Conservation (phyloP, 2,888 invertebrate genomes). For the Busseola fusca region DNA sequence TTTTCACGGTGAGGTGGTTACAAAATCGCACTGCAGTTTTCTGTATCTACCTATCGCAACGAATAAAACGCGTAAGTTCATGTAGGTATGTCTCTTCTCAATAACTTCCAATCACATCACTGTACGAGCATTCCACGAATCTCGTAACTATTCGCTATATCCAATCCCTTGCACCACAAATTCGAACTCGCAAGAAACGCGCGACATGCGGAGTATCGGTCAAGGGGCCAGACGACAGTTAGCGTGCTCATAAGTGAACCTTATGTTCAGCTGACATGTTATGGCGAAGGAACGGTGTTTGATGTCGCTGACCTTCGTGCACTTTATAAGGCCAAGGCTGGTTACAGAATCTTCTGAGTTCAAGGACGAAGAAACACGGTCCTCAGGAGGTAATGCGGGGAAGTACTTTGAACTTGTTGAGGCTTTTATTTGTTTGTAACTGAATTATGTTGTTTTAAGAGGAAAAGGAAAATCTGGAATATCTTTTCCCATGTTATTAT, state of each 20-base stretch:
- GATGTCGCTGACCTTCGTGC: conserved; percentile 41
- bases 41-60: background rate
- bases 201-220: conserved; percentile 68
- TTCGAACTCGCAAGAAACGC: conserved; percentile 61
- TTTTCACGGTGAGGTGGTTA: too few relatives aligned
- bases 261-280: conserved; percentile 50
- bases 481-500: background rate
- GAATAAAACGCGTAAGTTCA: background rate
- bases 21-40: too few relatives aligned
- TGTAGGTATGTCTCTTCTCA: background rate
- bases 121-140: background rate
- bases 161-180: conserved; percentile 37
- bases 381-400: background rate
- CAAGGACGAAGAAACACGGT: conserved; percentile 39
- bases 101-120: background rate
- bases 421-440: background rate
- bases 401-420: conserved; percentile 4
- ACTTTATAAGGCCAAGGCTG: conserved; percentile 51
- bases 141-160: conserved; percentile 19
- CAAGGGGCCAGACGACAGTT: conserved; percentile 72
- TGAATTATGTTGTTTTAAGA: background rate
- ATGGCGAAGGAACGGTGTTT: conserved; percentile 40
- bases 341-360: conserved; percentile 30
- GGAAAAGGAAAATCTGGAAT: background rate
- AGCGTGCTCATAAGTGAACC: conserved; percentile 56